Conservation (phyloP, 2,113 vertebrate species). For the Colinus virginianus region DNA sequence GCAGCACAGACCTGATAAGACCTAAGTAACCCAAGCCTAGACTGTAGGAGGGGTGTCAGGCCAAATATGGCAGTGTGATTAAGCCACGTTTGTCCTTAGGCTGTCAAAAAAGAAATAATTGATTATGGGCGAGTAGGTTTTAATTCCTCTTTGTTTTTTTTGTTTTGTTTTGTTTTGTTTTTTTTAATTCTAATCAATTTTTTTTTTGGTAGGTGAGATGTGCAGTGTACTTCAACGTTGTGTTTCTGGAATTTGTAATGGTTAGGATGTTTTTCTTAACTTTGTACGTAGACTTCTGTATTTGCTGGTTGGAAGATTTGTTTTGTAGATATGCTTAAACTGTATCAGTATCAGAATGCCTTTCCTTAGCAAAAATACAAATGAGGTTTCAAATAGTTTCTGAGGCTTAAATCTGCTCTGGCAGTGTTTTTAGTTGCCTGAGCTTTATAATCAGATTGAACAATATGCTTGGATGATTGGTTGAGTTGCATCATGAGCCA, state of each 20-base stretch:
- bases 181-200: too few relatives aligned
- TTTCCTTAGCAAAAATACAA: background rate
- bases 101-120: background rate
- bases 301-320: background rate
- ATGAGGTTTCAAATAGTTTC: fast-evolving
- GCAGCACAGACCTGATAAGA: background rate
- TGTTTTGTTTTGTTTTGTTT: background rate
- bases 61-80: background rate
- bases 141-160: background rate
- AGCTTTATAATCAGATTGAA: background rate
- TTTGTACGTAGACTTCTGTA: background rate
- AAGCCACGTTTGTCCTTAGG: background rate
- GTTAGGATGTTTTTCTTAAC: background rate
- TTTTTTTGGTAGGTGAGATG: background rate
- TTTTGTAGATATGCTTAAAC: background rate
- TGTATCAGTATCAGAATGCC: background rate
- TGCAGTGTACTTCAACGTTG: background rate
- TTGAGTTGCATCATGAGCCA: background rate
- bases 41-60: background rate
- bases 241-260: background rate
- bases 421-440: background rate
- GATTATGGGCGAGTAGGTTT: background rate
- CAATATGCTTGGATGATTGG: background rate
- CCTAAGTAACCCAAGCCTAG: background rate
- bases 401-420: background rate